phyloP scores from a whole-genome alignment of 2,888 invertebrate genomes.

The Steinernema scapterisci region DNA sequence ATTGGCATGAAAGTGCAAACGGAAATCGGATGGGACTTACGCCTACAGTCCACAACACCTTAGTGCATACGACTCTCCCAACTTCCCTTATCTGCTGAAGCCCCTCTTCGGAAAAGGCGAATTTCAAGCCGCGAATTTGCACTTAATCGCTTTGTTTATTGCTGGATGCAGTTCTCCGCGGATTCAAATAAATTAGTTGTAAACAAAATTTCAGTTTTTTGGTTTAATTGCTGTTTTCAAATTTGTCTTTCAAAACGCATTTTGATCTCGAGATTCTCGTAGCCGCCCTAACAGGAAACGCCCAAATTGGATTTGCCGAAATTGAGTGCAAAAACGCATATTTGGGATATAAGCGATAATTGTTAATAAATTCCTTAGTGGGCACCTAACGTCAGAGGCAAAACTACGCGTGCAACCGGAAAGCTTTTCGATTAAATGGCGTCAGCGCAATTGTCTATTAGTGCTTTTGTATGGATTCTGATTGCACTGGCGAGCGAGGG shows the following conservation, averaged over 20 bases:
- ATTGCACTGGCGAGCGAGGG: neutral
- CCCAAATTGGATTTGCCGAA: neutral
- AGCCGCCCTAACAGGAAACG: neutral
- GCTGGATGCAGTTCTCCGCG: too few relatives aligned
- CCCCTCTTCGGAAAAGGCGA: too few relatives aligned
- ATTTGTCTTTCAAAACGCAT: neutral
- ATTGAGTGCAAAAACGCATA: neutral
- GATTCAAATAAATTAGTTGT: too few relatives aligned
- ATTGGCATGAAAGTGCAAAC: conserved; percentile 20
- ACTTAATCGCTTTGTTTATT: neutral
- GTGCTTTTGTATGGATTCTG: conserved; percentile 8
- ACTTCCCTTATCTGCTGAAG: too few relatives aligned
- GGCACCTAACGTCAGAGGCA: neutral
- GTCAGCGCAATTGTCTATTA: too few relatives aligned
- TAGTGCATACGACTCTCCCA: too few relatives aligned
- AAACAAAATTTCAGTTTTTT: too few relatives aligned
- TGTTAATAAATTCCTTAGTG: conserved; percentile 3
- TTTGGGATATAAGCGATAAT: neutral
- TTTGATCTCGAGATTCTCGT: neutral
- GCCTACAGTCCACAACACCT: neutral
- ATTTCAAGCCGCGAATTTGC: neutral
- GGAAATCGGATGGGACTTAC: neutral
- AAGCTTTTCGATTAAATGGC: too few relatives aligned
- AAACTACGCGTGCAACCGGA: neutral
- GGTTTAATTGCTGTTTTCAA: neutral